Conservation (phyloP, 2,113 vertebrate genomes). For the Panthera leo region DNA sequence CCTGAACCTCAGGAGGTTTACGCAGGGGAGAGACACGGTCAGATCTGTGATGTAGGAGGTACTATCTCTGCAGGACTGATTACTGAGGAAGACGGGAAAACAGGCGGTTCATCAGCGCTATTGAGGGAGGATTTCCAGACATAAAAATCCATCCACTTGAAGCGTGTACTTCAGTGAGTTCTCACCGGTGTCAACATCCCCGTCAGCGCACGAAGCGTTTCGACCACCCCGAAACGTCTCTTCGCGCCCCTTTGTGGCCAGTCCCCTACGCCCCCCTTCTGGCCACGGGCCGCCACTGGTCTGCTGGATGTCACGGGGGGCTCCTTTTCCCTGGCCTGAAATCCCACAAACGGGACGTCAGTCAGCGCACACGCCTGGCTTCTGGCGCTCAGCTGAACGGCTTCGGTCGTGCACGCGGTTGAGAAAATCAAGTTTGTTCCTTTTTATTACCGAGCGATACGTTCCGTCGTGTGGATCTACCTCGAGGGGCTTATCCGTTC, state of each 20-base stretch:
- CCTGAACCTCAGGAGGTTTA: neutral
- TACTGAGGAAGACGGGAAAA: neutral
- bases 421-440: no score
- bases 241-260: accelerated
- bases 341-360: neutral
- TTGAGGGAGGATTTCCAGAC: neutral
- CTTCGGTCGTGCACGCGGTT: neutral
- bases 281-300: neutral
- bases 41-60: neutral
- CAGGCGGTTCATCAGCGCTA: neutral
- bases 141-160: neutral
- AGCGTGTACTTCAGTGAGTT: neutral
- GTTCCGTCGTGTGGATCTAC: no score
- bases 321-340: neutral
- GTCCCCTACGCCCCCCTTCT: neutral
- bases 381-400: no score
- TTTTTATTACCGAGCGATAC: neutral
- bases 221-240: neutral
- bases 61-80: neutral
- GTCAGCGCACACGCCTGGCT: no score
- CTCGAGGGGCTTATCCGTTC: no score
- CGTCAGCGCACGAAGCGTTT: neutral
- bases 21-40: no score
- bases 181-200: neutral
- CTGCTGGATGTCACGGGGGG: neutral